Evolutionary conservation across 2,113 vertebrate genomes (phyloP), one percentile per base, ranked within the genome.

Genomic region (Amphiprion ocellaris): DNA sequence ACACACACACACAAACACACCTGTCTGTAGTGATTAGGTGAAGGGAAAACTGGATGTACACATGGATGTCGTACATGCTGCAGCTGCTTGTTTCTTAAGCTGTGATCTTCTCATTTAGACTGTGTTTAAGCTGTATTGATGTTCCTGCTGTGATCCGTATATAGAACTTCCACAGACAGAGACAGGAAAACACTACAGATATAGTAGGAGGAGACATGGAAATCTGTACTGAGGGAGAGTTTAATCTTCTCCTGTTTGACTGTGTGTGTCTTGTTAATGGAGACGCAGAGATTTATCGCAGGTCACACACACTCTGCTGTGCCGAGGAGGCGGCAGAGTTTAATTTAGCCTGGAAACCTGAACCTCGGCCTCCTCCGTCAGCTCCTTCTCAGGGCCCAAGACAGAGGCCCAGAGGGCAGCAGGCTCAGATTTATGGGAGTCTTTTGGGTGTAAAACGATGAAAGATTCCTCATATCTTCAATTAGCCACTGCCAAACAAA

Each of bases 331-430:
- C 30, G 53, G 37, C 76, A 56, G 67, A 44, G 91, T 92, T 92
- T 90, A 90, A 90, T 90, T 91, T 92, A 91, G 91, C 88, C 68
- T 30, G 58, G 91, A 85, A 91, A 92, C 79, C 66, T 73, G 90
- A 92, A 81, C 78, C 90, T 75, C 2, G 11, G 46, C 63, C 74
- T 84, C 68, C 75, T 69, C 82, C 44, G 68, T 77, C 82, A 89
- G 83, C 84, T 87, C 82, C 85, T 83, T 89, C 81, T 80, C 75
- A 50, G 65, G 83, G 54, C 50, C 58, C 60, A 23, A 68, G 49
- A 63, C 63, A 54, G 26, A 46, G 21, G 14, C 53, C 10, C 67
- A 23, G 55, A 10, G 44, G 59, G 33, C 28, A 1, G 59, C 56
- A 65, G 54, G 60, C 44, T 33, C 47, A 37, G 79, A 41, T 21